Evolutionary conservation across 2,113 vertebrate species (phyloP), one percentile per base, ranked within the genome.

Genomic region (Tringa solitaria): DNA sequence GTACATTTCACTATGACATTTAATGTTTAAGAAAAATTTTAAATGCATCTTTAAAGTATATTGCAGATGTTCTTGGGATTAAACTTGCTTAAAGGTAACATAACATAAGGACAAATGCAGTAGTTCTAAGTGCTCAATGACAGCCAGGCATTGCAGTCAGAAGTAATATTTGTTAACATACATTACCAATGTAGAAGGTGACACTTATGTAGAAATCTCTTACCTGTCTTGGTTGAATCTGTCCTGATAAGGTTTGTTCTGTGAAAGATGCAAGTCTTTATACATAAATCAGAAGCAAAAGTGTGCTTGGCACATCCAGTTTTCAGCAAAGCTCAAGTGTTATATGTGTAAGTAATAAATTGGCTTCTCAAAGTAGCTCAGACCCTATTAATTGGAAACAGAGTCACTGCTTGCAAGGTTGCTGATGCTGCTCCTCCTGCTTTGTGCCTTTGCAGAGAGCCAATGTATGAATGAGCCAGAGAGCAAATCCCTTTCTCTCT

Each of bases 171-270:
- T 85, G 93, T 81, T 94, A 84, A 95, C 94, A 87, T 89, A 90
- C 8, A 78, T 89, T 80, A 89, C 86, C 90, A 94, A 79, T 87
- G 67, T 81, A 93, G 87, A 95, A 89, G 91, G 91, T 96, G 97
- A 95, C 90, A 96, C 87, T 91, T 87, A 97, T 0, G 77, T 80
- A 97, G 91, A 97, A 97, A 98, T 97, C 97, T 97, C 98, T 98
- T 98, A 98, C 98, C 98, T 98, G 97, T 63, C 81, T 97, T 95
- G 87, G 97, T 93, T 95, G 96, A 96, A 87, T 93, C 92, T 93
- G 90, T 93, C 94, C 96, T 96, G 98, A 94, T 67, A 97, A 91
- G 92, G 95, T 63, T 93, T 96, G 94, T 92, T 94, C 95, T 96
- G 76, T 83, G 82, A 89, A 94, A 96, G 96, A 96, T 75, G 97